Evolutionary conservation across 2,888 invertebrate genomes (phyloP).

Genomic region (Lomographa bimaculata): DNA sequence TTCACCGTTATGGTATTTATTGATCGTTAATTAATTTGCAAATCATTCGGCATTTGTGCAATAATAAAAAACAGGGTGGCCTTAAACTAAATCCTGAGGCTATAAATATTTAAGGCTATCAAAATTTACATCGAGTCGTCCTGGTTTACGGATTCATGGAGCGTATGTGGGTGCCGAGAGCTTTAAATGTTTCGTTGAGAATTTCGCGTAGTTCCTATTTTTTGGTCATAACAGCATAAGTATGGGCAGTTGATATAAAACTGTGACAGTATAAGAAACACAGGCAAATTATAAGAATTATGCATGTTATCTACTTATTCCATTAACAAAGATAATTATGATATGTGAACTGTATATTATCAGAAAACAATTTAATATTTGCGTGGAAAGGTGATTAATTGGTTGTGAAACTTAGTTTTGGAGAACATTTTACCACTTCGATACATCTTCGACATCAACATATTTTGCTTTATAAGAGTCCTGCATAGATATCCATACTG

Average conservation of each 20-base stretch:
- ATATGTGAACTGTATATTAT: too few species aligned
- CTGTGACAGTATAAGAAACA: too few species aligned
- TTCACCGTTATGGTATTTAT: constrained; percentile 45
- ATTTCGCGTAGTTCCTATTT: constrained; percentile 55
- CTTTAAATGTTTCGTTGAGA: constrained; percentile 52
- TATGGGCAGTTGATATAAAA: constrained; percentile 7
- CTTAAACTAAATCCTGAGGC: constrained; percentile 71
- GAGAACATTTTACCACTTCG: too few species aligned
- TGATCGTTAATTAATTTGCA: constrained; percentile 53
- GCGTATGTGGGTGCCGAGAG: constrained; percentile 64
- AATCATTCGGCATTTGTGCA: constrained; percentile 51
- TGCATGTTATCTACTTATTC: too few species aligned
- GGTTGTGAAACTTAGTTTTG: too few species aligned
- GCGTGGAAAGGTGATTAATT: too few species aligned
- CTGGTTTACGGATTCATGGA: constrained; percentile 68
- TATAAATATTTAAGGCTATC: constrained; percentile 74
- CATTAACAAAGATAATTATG: too few species aligned
- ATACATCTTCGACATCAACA: too few species aligned
- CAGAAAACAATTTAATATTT: too few species aligned
- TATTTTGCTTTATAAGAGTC: too few species aligned
- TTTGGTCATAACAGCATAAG: background rate
- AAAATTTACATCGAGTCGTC: constrained; percentile 71
- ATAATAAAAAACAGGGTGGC: constrained; percentile 62
- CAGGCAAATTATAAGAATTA: too few species aligned
- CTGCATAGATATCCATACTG: constrained; percentile 18